Evolutionary conservation across 30 jellyfish, hydroid and myxozoan genomes (phyloP), one percentile per base, ranked within the genome.

Genomic region (Aurelia coerulea): DNA sequence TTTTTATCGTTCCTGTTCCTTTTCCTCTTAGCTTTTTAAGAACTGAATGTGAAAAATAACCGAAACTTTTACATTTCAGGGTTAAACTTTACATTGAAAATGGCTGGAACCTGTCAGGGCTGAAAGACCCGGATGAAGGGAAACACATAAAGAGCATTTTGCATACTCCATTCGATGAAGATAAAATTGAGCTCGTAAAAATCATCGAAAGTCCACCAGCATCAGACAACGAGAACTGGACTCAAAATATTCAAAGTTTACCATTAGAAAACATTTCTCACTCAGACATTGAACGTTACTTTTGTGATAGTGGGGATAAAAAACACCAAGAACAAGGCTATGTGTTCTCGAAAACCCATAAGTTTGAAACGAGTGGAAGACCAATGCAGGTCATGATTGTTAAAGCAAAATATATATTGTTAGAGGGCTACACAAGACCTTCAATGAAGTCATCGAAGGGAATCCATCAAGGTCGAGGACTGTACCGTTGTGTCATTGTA

Each of bases 401-500:
- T 23, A 23, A 0, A 23, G 29, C 0, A 23, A 23, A 23, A 23
- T 23, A 23, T 23, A 23, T 23, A 23, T 23, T 23, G 29, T 0
- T 23, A 23, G 29, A 23, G 29, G 29, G 29, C 29, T 23, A 23
- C 29, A 23, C 29, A 23, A 23, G 29, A 23, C 29, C 29, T 23
- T 23, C 29, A 23, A 23, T 23, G 29, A 23, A 23, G 29, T 23
- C 29, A 23, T 23, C 29, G 0, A 23, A 23, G 29, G 29, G 29
- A 23, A 23, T 23, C 29, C 29, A 23, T 23, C 29, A 23, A 23
- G 0, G 29, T 23, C 0, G 19, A 18, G 80, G 80, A 68, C 16
- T 68, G 6, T 68, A 68, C 34, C 80, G 12, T 41, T 68, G 80
- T 58, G 59, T 68, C 12, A 68, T 68, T 34, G 80, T 68, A 11